Conservation (phyloP, 2,113 vertebrate genomes). For the Pomatorhinus ruficollis region DNA sequence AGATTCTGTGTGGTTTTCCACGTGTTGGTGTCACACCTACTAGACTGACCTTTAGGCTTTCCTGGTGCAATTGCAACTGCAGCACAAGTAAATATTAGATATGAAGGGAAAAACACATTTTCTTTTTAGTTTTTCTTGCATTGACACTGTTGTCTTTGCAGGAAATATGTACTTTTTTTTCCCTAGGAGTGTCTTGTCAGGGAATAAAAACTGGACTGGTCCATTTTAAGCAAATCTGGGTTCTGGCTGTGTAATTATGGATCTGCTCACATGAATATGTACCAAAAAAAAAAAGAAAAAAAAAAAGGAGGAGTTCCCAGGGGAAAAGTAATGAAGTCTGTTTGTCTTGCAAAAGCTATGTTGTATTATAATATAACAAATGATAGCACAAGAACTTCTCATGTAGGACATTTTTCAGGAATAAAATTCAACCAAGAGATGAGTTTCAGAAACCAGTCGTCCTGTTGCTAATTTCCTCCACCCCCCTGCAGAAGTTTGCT, state of each 20-base stretch:
- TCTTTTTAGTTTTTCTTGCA: neutral
- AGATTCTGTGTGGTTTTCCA: neutral
- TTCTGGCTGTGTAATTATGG: conserved; percentile 28
- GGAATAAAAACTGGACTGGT: neutral
- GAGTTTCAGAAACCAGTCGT: neutral
- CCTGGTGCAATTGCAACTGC: neutral
- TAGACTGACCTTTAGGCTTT: neutral
- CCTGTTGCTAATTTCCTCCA: neutral
- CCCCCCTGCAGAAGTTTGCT: neutral
- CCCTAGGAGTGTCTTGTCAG: neutral
- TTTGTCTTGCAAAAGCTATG: conserved; percentile 2
- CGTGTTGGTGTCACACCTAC: neutral
- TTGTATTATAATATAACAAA: neutral
- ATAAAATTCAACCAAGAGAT: neutral
- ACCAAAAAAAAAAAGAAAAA: neutral
- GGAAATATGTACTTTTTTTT: neutral
- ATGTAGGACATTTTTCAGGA: neutral
- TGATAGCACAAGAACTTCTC: neutral
- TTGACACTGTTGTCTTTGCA: neutral
- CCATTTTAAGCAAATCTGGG: neutral
- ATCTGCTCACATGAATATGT: neutral
- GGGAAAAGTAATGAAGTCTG: neutral
- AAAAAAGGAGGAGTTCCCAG: neutral
- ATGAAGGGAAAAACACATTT: neutral
- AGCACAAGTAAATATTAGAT: neutral